Base-by-base conservation (phyloP, 1,140 invertebrate genomes). In the Drosophila sulfurigaster region DNA sequence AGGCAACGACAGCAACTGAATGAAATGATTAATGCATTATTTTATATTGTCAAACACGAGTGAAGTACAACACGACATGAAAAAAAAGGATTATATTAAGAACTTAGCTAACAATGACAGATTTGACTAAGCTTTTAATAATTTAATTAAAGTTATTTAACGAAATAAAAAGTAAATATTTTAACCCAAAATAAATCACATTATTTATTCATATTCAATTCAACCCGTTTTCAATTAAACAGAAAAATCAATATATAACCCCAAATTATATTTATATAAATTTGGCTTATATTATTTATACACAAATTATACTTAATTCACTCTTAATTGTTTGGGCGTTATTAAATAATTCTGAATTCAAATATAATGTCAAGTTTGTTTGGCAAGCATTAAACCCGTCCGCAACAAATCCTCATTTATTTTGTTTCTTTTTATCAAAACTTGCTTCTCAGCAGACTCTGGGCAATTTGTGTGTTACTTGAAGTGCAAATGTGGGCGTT, bases 31-130 rank as follows among this genome's bases (percentile, higher is more conserved):
- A 81, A 85, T 83, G 52, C 13, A 35, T 65, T 85, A 59, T 45
- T 79, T 79, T 71, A 70, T 78, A 82, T 82, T 82, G 80, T 65
- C 70, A 75, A 71, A 82, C 75, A 80, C 51, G 48, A 77, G 67
- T 25, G 48, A n/a, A 66, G 48, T 32, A 51, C 63, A 68, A 56
- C 66, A 80, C 75, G 56, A 32, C 58, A n/a, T 15, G 20, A 41
- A 25, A 20, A 52, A 38, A 35, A 20, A 65, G 57, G 25, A 64
- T 8, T 28, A 32, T n/a, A 64, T 25, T 25, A 25, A 25, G 20
- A 8, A 10, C 3, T 3, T 6, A 28, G 11, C 28, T 11, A 7
- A 54, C 11, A 30, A 25, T 30, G 25, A 20, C 35, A 38, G 35
- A 1, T 38, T 38, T 38, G 2, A 1, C 35, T 10, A 38, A 38